These are phyloP conservation scores for Myopa tessellatipennis DNA, from an alignment of 2,888 invertebrate genomes.

Conservation along the genomic window DNA sequence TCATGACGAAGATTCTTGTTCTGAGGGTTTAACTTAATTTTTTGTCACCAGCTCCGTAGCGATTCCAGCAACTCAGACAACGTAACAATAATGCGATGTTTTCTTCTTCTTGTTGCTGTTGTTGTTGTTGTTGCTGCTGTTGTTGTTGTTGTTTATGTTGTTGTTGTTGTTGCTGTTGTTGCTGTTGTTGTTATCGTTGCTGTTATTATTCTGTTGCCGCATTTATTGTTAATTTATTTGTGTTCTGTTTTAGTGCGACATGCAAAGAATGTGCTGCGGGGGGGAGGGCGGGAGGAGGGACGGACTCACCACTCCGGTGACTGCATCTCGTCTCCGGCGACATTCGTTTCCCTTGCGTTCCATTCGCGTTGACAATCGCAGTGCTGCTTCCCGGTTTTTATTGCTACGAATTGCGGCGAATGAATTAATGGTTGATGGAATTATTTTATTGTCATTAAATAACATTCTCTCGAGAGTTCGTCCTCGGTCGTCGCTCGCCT, in stretches of 20 bases:
- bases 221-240: slow-evolving; percentile 26
- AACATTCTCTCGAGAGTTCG: slow-evolving; percentile 19
- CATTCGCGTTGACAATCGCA: slow-evolving; percentile 1
- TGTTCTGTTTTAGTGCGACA: slow-evolving; percentile 9
- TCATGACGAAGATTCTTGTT: too few relatives aligned
- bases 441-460: slow-evolving; percentile 41
- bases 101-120: background rate
- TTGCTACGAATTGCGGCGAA: slow-evolving; percentile 33
- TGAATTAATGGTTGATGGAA: slow-evolving; percentile 41
- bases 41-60: too few relatives aligned
- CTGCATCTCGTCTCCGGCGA: slow-evolving; percentile 5
- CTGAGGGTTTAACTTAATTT: too few relatives aligned
- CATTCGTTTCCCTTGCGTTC: too few relatives aligned
- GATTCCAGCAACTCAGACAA: too few relatives aligned
- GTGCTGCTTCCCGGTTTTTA: slow-evolving; percentile 15
- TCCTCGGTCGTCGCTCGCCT: background rate
- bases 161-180: slow-evolving; percentile 19
- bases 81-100: too few relatives aligned
- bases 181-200: slow-evolving; percentile 18
- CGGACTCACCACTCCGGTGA: too few relatives aligned
- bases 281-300: background rate
- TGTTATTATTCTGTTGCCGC: slow-evolving; percentile 18
- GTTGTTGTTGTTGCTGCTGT: background rate
- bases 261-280: background rate
- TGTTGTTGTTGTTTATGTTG: background rate